Evolutionary conservation across 2,797 vertebrate genomes (phyloP).

Genomic region (Periophthalmus magnuspinnatus): DNA sequence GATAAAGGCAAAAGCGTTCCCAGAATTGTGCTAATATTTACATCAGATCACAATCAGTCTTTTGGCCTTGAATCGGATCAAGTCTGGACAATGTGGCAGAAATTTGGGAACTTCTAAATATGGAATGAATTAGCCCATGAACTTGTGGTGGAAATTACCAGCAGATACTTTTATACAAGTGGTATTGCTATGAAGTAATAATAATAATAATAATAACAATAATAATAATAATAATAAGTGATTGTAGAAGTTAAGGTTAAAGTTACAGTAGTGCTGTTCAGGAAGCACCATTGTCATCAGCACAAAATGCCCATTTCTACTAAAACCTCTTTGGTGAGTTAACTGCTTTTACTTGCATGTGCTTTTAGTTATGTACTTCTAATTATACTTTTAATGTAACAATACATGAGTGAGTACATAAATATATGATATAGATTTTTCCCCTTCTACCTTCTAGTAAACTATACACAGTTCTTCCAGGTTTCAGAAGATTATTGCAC

Average conservation of each 20-base stretch:
- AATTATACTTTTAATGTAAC: too few relatives aligned
- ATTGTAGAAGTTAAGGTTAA: too few relatives aligned
- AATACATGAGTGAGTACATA: too few relatives aligned
- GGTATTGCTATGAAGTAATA: neutral
- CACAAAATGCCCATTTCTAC: neutral
- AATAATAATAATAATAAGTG: too few relatives aligned
- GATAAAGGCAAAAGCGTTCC: constrained; percentile 43
- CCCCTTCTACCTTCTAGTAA: neutral
- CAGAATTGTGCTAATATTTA: constrained; percentile 64
- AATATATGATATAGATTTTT: neutral
- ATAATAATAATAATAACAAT: too few relatives aligned
- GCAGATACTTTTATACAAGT: neutral
- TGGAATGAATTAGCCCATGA: constrained; percentile 9
- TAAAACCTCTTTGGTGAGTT: too few relatives aligned
- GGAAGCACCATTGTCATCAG: neutral
- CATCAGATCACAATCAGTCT: constrained; percentile 53
- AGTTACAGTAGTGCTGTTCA: neutral
- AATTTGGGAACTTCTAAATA: constrained; percentile 39
- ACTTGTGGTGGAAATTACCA: neutral
- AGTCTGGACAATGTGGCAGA: constrained; percentile 22
- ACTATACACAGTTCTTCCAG: neutral
- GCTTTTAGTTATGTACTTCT: too few relatives aligned
- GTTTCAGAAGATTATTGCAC: constrained; percentile 21
- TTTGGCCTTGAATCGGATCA: constrained; percentile 22
- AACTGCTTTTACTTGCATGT: too few relatives aligned